phyloP scores from a whole-genome alignment of 92 coral and sea anemone genomes.

The Parazoanthus darwini region DNA sequence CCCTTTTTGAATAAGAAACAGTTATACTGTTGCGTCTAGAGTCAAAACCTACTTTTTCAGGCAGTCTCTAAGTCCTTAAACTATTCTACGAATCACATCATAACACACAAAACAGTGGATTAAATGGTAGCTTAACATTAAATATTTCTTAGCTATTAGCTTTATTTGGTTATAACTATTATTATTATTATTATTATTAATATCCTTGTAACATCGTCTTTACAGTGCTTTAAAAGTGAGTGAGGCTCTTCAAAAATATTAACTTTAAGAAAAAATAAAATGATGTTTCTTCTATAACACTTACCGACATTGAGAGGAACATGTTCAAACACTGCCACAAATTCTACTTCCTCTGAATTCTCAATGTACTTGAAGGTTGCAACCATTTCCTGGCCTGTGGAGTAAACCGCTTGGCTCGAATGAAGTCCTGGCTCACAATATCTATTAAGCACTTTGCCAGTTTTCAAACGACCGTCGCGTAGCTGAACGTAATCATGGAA shows the following conservation, averaged over 20 bases:
- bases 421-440: slow-evolving; percentile 7
- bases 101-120: too few relatives aligned
- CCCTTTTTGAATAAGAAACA: too few relatives aligned
- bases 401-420: slow-evolving; percentile 26
- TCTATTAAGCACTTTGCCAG: not conserved
- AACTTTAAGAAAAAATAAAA: not conserved
- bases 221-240: too few relatives aligned
- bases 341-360: slow-evolving; percentile 15
- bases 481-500: slow-evolving; percentile 36
- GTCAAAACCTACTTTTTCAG: too few relatives aligned
- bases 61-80: too few relatives aligned
- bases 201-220: not conserved
- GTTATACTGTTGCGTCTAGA: too few relatives aligned
- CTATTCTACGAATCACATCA: too few relatives aligned
- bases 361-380: not conserved
- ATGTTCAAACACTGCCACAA: slow-evolving; percentile 23
- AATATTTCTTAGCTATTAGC: too few relatives aligned
- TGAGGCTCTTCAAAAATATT: not conserved
- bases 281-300: not conserved
- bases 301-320: slow-evolving; percentile 22
- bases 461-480: slow-evolving; percentile 3
- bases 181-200: too few relatives aligned
- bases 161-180: too few relatives aligned
- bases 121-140: too few relatives aligned
- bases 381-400: slow-evolving; percentile 25